A percentile compares a stretch with the other conserved stretches of the same genome.
Evolutionary conservation across 2,113 vertebrate species (phyloP).

Genomic region (Columbina picui): DNA sequence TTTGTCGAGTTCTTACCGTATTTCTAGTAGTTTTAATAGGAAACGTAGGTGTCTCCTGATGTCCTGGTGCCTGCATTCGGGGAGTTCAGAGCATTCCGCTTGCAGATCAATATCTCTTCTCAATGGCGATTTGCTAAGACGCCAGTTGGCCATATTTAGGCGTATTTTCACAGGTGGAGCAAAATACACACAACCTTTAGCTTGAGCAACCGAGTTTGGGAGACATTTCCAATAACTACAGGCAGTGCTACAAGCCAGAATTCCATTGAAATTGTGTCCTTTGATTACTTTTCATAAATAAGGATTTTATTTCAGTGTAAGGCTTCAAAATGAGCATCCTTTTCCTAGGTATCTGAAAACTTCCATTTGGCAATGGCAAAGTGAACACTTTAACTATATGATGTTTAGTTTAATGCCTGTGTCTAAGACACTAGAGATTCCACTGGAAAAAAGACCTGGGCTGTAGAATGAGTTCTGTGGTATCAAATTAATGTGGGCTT

Average conservation of each 20-base stretch:
- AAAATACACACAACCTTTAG: background rate
- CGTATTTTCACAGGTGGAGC: background rate
- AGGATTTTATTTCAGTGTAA: background rate
- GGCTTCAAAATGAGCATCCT: background rate
- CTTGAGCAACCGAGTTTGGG: background rate
- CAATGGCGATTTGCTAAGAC: background rate
- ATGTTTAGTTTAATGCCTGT: background rate
- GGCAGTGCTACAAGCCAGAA: background rate
- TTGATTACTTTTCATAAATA: background rate
- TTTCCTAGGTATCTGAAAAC: background rate
- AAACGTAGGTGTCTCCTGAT: background rate
- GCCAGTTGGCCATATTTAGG: background rate
- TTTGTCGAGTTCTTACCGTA: background rate
- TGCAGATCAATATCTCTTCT: background rate
- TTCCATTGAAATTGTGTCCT: background rate
- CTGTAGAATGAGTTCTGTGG: background rate
- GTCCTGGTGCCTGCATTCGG: background rate
- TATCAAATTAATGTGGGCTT: background rate
- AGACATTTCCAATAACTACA: background rate
- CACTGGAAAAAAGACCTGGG: background rate
- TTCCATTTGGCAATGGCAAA: background rate
- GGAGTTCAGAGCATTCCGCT: background rate
- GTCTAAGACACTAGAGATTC: background rate
- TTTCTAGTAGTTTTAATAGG: background rate
- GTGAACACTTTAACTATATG: background rate